phyloP scores from a whole-genome alignment of 1,140 invertebrate genomes.

The Apis mellifera region Amel_HAv3.1 CM009932.2:7518501-7519000 shows the following conservation, averaged over 20 bases:
- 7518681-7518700: background rate
- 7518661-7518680: background rate
- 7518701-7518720: too few relatives aligned
- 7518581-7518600: too few relatives aligned
- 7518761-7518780: slow-evolving; percentile 26
- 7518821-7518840: slow-evolving; percentile 24
- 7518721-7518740: slow-evolving; percentile 13
- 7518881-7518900: slow-evolving; percentile 10
- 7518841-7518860: slow-evolving; percentile 31
- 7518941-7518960: background rate
- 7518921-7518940: background rate
- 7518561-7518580: too few relatives aligned
- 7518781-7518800: slow-evolving; percentile 27
- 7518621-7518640: background rate
- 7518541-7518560: too few relatives aligned
- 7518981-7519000: slow-evolving; percentile 39
- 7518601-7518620: too few relatives aligned
- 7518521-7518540: too few relatives aligned
- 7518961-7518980: background rate
- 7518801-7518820: slow-evolving; percentile 34
- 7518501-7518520: too few relatives aligned
- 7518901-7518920: slow-evolving; percentile 27
- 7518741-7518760: slow-evolving; percentile 36
- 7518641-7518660: background rate
- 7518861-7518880: slow-evolving; percentile 19